Base-by-base conservation (phyloP, 1,140 invertebrate species). In the Drosophila guanche region DNA sequence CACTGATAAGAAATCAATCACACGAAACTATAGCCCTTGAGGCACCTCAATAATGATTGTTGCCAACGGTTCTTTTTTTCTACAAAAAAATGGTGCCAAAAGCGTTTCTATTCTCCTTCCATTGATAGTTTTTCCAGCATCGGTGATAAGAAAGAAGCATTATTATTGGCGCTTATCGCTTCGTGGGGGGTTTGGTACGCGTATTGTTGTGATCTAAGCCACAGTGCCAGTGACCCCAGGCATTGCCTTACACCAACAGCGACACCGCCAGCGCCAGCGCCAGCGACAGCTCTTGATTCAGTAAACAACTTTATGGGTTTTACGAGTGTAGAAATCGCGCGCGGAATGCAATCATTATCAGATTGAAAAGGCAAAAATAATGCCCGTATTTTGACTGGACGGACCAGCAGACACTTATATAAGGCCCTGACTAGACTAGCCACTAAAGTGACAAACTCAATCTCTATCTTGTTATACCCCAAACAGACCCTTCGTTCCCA, bases 231-330 rank as follows among this genome's bases (percentile, higher is more conserved):
- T 46, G 55, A 50, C 33, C 37, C 57, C 16, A 42, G 5, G 42
- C 54, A 50, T 42, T 37, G 33, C 33, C 33, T 37, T 37, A 37
- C 33, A 37, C 33, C 33, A 10, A 37, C 25, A 27, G 5, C 25
- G 25, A 27, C 25, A 27, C 5, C 25, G 25, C 3, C 33, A 33
- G 33, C 10, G 25, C 3, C 33, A 33, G 33, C 10, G 33, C 16
- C 16, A 1, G 16, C 16, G 33, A 37, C 53, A 58, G 22, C 23
- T 45, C 37, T 42, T 23, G 48, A 63, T 23, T 40, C 62, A 3
- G 80, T 86, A 86, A 86, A 85, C 81, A 85, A 80, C 53, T 63
- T 79, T 47, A 67, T 61, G 33, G 33, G 33, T 10, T 37, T 12
- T 12, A 12, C 33, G 33, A 37, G 33, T 37, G 33, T 37, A 37